Evolutionary conservation across 2,888 invertebrate species (phyloP), one percentile per base, ranked within the genome.

Genomic region (Xestobium rufovillosum): DNA sequence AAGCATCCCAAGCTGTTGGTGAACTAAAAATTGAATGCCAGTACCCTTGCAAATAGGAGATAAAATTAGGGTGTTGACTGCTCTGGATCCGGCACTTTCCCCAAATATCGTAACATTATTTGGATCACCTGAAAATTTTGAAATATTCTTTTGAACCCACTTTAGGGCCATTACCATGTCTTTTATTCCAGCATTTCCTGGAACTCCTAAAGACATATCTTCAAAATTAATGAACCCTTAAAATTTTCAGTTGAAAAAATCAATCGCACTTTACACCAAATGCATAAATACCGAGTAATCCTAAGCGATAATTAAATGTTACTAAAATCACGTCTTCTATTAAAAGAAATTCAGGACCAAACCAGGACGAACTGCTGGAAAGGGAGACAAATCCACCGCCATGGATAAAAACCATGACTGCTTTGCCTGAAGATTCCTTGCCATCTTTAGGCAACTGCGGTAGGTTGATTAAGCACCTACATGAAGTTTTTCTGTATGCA

Each of bases 21-120:
- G 15, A 15, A n/a, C 6, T 4, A 10, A 25, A 48, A 45, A 26
- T 50, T n/a, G 47, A 48, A 2, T 44, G n/a, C n/a, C n/a, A n/a
- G n/a, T 44, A 52, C 62, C 61, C 47, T 61, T 66, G 1, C 70
- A 57, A 52, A 69, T 62, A 23, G 70, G 68, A 0, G 71, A 70
- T 3, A 72, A 48, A 48, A 68, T 62, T 49, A 71, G 59, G 38
- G 63, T 68, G 43, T 72, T 70, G 0, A 66, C 61, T 2, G 69
- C 65, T 14, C 62, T 65, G 4, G 60, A 69, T 2, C 72, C 72
- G 2, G 71, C 71, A 48, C 72, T 72, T 50, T 70, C 69, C 1
- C 72, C 72, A 46, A 72, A 69, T 4, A 72, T 57, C 0, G 71
- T 72, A 4, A n/a, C n/a, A n/a, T n/a, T n/a, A n/a, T n/a, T n/a